These are phyloP conservation scores for Helarctos malayanus DNA, from an alignment of 2,797 vertebrate species.

Conservation along the genomic window DNA sequence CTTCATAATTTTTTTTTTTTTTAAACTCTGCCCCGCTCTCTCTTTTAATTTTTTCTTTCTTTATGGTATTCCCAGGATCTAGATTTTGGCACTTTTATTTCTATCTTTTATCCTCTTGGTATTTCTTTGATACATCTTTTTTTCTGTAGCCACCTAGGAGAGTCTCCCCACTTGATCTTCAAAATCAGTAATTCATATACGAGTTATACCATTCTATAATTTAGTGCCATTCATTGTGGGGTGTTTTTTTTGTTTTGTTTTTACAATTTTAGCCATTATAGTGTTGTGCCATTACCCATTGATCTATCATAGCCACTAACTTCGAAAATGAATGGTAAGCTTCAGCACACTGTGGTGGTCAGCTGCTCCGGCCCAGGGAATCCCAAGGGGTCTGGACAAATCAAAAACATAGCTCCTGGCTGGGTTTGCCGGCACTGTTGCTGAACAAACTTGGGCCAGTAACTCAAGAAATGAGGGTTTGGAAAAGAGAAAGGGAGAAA, in stretches of 20 bases:
- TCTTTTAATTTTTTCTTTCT: neutral
- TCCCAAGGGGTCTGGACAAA: neutral
- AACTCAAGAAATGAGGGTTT: neutral
- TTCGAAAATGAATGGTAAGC: neutral
- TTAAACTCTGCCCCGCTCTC: neutral
- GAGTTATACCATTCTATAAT: neutral
- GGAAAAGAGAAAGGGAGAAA: neutral
- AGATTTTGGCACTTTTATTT: constrained; percentile 1
- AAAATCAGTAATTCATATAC: neutral
- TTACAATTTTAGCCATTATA: neutral
- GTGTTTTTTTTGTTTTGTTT: neutral
- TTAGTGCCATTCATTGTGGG: neutral
- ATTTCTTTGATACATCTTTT: neutral
- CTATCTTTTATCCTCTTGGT: neutral
- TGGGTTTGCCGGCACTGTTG: neutral
- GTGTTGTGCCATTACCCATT: neutral
- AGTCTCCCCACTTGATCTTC: neutral
- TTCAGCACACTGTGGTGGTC: neutral
- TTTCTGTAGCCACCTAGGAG: neutral
- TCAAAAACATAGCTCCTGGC: neutral
- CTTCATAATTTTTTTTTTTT: neutral
- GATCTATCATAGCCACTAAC: neutral
- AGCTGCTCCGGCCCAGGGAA: neutral
- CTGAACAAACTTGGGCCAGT: neutral
- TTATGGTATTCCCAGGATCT: neutral